Evolutionary conservation across 2,797 vertebrate genomes (phyloP).

Genomic region (Microctenopoma stevenorrisi): DNA sequence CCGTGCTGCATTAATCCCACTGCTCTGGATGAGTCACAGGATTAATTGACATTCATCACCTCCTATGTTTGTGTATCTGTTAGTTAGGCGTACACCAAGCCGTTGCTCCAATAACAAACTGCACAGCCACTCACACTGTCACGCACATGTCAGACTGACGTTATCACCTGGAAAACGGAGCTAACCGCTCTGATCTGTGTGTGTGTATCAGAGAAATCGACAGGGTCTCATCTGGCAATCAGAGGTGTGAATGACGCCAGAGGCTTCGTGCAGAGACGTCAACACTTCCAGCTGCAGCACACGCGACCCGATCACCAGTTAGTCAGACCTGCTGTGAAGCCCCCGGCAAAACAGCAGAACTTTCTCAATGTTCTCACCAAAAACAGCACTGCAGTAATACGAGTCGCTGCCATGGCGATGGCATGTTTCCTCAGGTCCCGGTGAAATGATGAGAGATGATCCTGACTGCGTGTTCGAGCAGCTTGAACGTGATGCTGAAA

Average conservation of each 20-base stretch:
- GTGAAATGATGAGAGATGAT: neutral
- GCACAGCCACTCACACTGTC: neutral
- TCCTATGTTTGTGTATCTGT: neutral
- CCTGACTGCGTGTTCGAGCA: no score
- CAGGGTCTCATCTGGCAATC: conserved; percentile 41
- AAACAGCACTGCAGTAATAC: no score
- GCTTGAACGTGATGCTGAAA: no score
- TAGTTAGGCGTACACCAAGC: conserved; percentile 2
- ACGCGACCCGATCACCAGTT: no score
- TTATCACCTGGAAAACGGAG: conserved; percentile 6
- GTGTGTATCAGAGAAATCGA: neutral
- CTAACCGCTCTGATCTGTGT: neutral
- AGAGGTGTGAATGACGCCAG: conserved; percentile 38
- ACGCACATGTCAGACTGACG: neutral
- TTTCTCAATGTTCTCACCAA: no score
- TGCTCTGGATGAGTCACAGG: conserved; percentile 41
- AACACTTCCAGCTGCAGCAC: conserved; percentile 21
- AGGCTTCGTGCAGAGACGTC: conserved; percentile 20
- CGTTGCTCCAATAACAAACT: neutral
- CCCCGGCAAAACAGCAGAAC: no score
- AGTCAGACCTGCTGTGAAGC: conserved; percentile 1
- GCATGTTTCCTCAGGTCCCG: neutral
- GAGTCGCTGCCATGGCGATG: neutral
- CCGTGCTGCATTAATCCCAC: conserved; percentile 27
- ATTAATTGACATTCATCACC: conserved; percentile 42